A percentile compares a stretch with the other conserved stretches of the same genome.
These are phyloP conservation scores for Griposia aprilina DNA, from an alignment of 2,888 invertebrate genomes.

Conservation along the genomic window DNA sequence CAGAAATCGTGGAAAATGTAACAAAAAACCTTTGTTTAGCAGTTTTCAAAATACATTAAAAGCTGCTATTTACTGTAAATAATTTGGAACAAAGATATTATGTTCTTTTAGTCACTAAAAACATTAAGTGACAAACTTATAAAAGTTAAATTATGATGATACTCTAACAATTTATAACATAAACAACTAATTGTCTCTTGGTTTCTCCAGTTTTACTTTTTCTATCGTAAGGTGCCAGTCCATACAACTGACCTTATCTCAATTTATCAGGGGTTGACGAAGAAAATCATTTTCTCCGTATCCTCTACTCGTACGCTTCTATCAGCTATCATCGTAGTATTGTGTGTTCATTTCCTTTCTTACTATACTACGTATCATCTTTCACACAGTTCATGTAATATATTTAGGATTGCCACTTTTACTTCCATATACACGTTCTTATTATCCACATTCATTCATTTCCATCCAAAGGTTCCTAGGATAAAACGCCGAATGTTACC, in stretches of 20 bases:
- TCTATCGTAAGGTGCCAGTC: not conserved
- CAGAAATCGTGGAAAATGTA: not conserved
- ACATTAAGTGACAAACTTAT: not conserved
- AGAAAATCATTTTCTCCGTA: not conserved
- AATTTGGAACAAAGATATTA: not conserved
- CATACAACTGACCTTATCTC: not conserved
- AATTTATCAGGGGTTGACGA: not conserved
- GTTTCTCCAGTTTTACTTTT: not conserved
- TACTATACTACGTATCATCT: not conserved
- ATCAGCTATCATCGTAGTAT: not conserved
- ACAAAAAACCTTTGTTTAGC: too few species aligned
- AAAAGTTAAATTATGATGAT: not conserved
- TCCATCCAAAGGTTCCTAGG: not conserved
- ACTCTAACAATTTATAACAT: not conserved
- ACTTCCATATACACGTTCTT: too few species aligned
- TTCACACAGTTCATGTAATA: not conserved
- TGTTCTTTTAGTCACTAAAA: not conserved
- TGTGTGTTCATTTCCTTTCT: not conserved
- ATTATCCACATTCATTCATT: not conserved
- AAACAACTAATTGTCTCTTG: not conserved
- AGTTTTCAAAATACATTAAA: too few species aligned
- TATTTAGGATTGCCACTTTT: not conserved
- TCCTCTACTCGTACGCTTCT: not conserved
- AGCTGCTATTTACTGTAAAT: not conserved
- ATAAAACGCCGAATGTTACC: not conserved